phyloP scores from a whole-genome alignment of 2,113 vertebrate species.

The Nothocercus nigrocapillus region DNA sequence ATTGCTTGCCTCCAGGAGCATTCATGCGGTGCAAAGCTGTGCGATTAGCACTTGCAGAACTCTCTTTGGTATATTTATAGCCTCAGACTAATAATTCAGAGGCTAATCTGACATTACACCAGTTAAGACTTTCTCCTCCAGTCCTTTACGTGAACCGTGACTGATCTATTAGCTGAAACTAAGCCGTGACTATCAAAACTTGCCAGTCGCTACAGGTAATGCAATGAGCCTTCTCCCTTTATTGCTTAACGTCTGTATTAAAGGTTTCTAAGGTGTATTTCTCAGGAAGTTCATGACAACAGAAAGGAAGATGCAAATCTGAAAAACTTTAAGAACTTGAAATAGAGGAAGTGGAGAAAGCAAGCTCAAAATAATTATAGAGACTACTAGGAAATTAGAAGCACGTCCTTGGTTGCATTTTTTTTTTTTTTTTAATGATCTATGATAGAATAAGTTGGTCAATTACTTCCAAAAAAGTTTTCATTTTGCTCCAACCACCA shows the following conservation, averaged over 20 bases:
- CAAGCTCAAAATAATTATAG: neutral
- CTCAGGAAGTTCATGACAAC: neutral
- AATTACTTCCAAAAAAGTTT: neutral
- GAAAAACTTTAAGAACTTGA: neutral
- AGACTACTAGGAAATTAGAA: neutral
- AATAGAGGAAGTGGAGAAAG: neutral
- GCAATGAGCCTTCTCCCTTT: neutral
- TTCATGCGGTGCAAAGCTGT: neutral
- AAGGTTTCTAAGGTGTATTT: neutral
- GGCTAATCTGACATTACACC: neutral
- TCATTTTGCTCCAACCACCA: neutral
- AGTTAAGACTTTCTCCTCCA: neutral
- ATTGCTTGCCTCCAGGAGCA: neutral
- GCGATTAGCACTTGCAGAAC: neutral
- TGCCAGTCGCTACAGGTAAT: neutral
- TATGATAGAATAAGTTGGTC: too few species aligned
- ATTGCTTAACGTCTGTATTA: neutral
- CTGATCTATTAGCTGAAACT: neutral
- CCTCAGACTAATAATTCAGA: neutral
- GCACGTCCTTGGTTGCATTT: neutral
- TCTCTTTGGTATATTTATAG: neutral
- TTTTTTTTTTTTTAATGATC: neutral
- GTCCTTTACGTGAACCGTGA: neutral
- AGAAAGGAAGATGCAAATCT: neutral
- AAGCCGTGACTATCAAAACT: neutral